Evolutionary conservation across 2,797 vertebrate genomes (phyloP).

Genomic region (Cichlasoma orientale): DNA sequence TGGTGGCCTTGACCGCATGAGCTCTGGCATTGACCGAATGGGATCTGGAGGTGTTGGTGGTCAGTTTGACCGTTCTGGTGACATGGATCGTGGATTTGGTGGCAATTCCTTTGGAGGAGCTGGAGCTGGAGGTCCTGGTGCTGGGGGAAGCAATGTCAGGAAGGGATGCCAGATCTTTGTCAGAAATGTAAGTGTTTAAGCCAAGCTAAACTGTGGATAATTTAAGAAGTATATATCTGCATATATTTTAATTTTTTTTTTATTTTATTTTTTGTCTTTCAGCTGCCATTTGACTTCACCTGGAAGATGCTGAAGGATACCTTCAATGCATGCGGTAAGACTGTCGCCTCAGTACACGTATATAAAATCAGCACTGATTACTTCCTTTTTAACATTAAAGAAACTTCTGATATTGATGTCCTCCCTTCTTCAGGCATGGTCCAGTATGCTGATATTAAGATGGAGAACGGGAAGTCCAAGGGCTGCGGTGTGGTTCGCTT

Average conservation of each 20-base stretch:
- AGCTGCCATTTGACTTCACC: slow-evolving; percentile 98
- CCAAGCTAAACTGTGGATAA: too few species aligned
- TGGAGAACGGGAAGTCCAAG: slow-evolving; percentile 98
- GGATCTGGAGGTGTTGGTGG: slow-evolving; percentile 79
- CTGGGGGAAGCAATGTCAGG: slow-evolving; percentile 84
- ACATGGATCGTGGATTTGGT: slow-evolving; percentile 93
- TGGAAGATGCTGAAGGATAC: slow-evolving; percentile 99
- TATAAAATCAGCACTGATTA: background rate
- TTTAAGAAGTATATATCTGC: background rate
- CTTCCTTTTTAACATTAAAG: background rate
- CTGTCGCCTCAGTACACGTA: too few species aligned
- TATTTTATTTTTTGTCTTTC: slow-evolving; percentile 39
- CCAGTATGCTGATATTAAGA: slow-evolving; percentile 97
- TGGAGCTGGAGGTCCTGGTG: slow-evolving; percentile 86
- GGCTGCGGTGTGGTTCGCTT: slow-evolving; percentile 96
- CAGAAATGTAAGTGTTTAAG: slow-evolving; percentile 88
- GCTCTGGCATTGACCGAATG: slow-evolving; percentile 81
- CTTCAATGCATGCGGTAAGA: slow-evolving; percentile 94
- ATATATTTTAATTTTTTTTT: background rate
- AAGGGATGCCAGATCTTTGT: slow-evolving; percentile 99
- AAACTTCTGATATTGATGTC: background rate
- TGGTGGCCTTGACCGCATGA: slow-evolving; percentile 80
- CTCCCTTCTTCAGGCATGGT: slow-evolving; percentile 86
- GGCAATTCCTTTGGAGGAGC: slow-evolving; percentile 87
- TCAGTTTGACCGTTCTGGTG: slow-evolving; percentile 92